phyloP scores from a whole-genome alignment of 37 sponge, comb jelly and placozoan genomes.

The Agelas oroides region DNA sequence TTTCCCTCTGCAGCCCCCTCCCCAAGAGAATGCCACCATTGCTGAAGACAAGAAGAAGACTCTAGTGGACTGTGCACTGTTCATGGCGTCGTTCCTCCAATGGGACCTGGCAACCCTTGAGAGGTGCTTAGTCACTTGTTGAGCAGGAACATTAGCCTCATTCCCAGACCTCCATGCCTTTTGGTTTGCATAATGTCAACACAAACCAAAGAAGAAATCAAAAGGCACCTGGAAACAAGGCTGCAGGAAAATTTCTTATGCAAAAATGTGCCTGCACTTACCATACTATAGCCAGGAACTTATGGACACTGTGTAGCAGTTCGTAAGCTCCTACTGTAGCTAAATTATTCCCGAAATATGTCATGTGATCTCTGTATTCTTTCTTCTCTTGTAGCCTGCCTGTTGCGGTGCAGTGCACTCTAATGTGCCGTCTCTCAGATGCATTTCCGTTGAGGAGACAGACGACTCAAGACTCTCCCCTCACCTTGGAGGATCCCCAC shows the following conservation, averaged over 20 bases:
- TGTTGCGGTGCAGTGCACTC: slow-evolving; percentile 48
- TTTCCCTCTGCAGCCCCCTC: neutral
- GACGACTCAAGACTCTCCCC: neutral
- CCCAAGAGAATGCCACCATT: no score
- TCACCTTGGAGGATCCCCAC: neutral
- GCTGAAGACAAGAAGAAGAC: slow-evolving; percentile 32
- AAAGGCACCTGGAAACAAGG: no score
- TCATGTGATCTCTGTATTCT: no score
- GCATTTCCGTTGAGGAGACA: slow-evolving; percentile 7
- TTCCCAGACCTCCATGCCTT: neutral
- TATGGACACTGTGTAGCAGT: no score
- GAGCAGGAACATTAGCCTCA: neutral
- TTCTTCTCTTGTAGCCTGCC: slow-evolving; percentile 36
- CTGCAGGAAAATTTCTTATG: no score
- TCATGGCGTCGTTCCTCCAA: slow-evolving; percentile 54
- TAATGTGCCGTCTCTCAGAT: slow-evolving; percentile 41
- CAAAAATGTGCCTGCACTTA: no score
- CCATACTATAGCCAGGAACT: no score
- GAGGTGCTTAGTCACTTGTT: slow-evolving; percentile 28
- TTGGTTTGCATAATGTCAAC: neutral
- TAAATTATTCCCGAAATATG: no score
- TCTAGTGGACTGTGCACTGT: slow-evolving; percentile 67
- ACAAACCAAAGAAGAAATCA: no score
- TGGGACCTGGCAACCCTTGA: slow-evolving; percentile 64
- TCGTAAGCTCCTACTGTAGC: no score